Conservation (phyloP, 2,113 vertebrate genomes). For the Gila orcuttii region DNA sequence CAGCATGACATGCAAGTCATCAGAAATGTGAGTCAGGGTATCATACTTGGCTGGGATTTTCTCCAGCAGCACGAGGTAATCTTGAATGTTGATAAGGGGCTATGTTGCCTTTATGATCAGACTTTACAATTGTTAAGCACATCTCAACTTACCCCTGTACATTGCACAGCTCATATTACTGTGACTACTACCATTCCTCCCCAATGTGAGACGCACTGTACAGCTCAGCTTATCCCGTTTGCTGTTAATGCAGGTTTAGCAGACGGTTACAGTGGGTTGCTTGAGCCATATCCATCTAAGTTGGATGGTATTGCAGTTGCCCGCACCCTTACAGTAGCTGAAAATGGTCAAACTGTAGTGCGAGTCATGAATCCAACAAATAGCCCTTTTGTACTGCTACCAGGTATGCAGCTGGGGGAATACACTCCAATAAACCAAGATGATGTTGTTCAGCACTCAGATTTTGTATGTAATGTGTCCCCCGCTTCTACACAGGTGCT, state of each 20-base stretch:
- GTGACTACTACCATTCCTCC: constrained; percentile 13
- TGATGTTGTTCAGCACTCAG: constrained; percentile 8
- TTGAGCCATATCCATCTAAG: background rate
- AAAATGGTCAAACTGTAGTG: constrained; percentile 21
- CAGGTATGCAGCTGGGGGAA: constrained; percentile 32
- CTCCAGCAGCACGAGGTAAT: background rate
- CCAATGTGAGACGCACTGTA: constrained; percentile 4
- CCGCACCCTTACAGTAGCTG: background rate
- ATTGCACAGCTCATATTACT: background rate
- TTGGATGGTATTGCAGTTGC: constrained; percentile 15
- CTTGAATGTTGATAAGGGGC: background rate
- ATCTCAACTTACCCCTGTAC: too few relatives aligned
- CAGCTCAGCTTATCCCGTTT: background rate
- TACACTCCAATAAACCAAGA: constrained; percentile 24
- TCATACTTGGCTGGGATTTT: background rate
- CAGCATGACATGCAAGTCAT: background rate
- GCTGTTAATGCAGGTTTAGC: background rate
- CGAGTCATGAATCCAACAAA: constrained; percentile 29
- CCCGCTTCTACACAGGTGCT: constrained; percentile 6
- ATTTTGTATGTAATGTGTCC: constrained; percentile 37
- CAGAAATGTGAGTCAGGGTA: background rate
- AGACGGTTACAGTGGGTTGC: background rate
- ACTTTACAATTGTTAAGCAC: background rate
- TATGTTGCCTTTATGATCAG: background rate
- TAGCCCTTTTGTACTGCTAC: constrained; percentile 15